Base-by-base conservation (phyloP, 2,888 invertebrate species). In the Apodemia zela region DNA sequence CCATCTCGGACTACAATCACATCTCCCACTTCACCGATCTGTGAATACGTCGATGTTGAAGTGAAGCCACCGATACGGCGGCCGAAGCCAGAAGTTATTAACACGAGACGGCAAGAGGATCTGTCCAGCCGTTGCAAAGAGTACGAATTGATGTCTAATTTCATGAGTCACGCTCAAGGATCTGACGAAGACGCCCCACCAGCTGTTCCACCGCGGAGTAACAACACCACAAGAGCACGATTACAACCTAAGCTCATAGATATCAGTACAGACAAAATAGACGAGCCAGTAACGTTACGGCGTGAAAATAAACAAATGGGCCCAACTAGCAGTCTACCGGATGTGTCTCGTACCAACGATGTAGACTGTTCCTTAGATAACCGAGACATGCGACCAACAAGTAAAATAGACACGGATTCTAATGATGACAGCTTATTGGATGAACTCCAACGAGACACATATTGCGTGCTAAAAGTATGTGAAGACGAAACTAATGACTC, bases 211-310 rank as follows among this genome's bases (percentile, higher is more conserved):
- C 84, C 84, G 61, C 79, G 85, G 47, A 77, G 73, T 4, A 75
- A 77, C 61, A 69, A 75, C 29, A 71, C 73, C 47, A 67, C 73
- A 59, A 67, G 73, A 64, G 75, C 72, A 13, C 75, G 75, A 45
- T 69, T 74, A 45, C 75, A 65, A 61, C 69, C 74, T 17, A 77
- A 73, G 63, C 76, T 76, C 8, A 65, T 66, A 42, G 76, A 75
- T 87, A 82, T 75, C 87, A 17, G n/a, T 8, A 93, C 95, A 94
- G 79, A 87, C 95, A 67, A 96, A 95, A 87, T 95, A 94, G 42
- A 95, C 95, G 75, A 86, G 95, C 64, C 96, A 95, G 81, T 67
- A 3, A 63, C 64, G 35, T 67, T 68, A 8, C 61, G 64, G 4
- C 67, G 63, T 11, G 70, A 70, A 15, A 64, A 84, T 95, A 66